A percentile compares a stretch with the other conserved stretches of the same genome.
These are phyloP conservation scores for Telenomus remus DNA, from an alignment of 1,140 invertebrate genomes.

Conservation along the genomic window DNA sequence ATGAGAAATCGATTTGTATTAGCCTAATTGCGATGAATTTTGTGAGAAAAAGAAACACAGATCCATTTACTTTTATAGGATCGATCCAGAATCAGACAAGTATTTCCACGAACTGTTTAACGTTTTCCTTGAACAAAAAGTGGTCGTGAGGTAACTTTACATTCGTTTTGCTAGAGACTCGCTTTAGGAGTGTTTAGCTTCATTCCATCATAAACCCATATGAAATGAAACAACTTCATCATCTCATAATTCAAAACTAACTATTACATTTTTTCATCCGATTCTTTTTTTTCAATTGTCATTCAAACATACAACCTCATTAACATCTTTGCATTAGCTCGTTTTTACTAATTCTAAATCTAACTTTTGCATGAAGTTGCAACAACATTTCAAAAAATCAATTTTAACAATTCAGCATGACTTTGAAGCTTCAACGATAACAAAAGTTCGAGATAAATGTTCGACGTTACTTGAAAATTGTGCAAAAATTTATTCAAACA, in stretches of 20 bases:
- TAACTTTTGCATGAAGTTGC: too few species aligned
- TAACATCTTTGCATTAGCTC: too few species aligned
- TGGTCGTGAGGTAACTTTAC: conserved; percentile 62
- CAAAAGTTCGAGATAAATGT: too few species aligned
- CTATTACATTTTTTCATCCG: too few species aligned
- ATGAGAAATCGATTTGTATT: conserved; percentile 42
- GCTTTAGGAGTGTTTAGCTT: conserved; percentile 48
- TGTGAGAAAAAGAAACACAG: conserved; percentile 36
- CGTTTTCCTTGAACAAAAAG: conserved; percentile 63
- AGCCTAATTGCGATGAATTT: conserved; percentile 46
- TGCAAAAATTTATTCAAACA: too few species aligned
- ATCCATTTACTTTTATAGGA: conserved; percentile 65
- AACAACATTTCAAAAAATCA: too few species aligned
- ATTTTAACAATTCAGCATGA: too few species aligned
- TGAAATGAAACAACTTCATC: conserved; percentile 9
- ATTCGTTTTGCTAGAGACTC: conserved; percentile 40
- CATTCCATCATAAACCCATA: conserved; percentile 39
- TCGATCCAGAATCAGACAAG: conserved; percentile 68
- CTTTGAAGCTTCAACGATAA: too few species aligned
- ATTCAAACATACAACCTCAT: too few species aligned
- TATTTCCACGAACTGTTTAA: conserved; percentile 73
- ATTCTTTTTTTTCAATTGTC: too few species aligned
- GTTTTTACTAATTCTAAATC: too few species aligned
- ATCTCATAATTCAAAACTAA: conserved; percentile 8
- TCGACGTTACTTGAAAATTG: too few species aligned